phyloP scores from a whole-genome alignment of 92 coral and sea anemone genomes.

The Galaxea fascicularis region DNA sequence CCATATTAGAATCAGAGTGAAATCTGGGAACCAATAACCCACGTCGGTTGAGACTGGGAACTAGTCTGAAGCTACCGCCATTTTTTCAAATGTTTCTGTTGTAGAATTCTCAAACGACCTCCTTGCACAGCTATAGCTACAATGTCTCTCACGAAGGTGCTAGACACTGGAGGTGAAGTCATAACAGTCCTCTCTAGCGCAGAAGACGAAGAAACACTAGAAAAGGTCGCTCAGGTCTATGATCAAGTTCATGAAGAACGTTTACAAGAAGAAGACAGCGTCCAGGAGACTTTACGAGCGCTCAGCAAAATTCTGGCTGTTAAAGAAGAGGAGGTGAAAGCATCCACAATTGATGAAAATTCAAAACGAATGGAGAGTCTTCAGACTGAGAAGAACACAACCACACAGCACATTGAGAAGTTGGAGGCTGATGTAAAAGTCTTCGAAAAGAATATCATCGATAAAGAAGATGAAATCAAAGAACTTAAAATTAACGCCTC shows the following conservation, averaged over 20 bases:
- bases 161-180: constrained; percentile 66
- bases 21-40: background rate
- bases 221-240: constrained; percentile 38
- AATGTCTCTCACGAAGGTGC: constrained; percentile 59
- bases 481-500: constrained; percentile 57
- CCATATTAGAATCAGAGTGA: constrained; percentile 25
- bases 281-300: constrained; percentile 53
- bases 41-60: constrained; percentile 12
- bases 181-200: constrained; percentile 84
- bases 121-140: too few relatives aligned
- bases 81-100: constrained; percentile 1
- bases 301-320: constrained; percentile 52
- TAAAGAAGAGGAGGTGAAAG: constrained; percentile 35
- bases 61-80: constrained; percentile 9
- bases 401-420: constrained; percentile 69
- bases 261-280: constrained; percentile 49
- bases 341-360: constrained; percentile 46
- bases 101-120: too few relatives aligned
- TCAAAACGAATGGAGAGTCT: constrained; percentile 52
- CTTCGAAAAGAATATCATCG: constrained; percentile 64
- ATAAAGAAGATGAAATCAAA: constrained; percentile 60
- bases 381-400: constrained; percentile 58
- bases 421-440: constrained; percentile 71
- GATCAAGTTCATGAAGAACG: constrained; percentile 30
- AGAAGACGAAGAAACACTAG: constrained; percentile 82